A percentile compares a stretch with the other conserved stretches of the same genome.
Evolutionary conservation across 2,888 invertebrate species (phyloP).

Genomic region (Drosophila peninsularis): DNA sequence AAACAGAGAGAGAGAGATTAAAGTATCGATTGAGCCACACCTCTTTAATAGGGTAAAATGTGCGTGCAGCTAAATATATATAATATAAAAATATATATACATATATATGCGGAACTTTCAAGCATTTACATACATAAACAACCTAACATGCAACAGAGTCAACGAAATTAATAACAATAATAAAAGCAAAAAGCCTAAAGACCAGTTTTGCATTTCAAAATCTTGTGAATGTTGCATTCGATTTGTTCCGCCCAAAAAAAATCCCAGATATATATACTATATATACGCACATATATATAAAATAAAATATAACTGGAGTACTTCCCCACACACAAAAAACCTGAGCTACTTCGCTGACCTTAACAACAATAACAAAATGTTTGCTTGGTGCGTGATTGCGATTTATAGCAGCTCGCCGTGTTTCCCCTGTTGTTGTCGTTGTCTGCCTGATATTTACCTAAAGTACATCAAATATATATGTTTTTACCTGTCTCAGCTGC

Average conservation of each 20-base stretch:
- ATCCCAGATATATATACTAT: slow-evolving; percentile 1
- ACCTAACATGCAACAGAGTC: slow-evolving; percentile 35
- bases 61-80: slow-evolving; percentile 17
- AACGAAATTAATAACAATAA: slow-evolving; percentile 14
- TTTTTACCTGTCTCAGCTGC: slow-evolving; percentile 1
- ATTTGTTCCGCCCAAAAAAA: slow-evolving; percentile 16
- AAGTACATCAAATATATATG: neutral
- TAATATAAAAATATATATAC: neutral
- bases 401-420: neutral
- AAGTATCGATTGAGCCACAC: slow-evolving; percentile 16
- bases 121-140: slow-evolving; percentile 1
- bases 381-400: slow-evolving; percentile 9
- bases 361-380: slow-evolving; percentile 13
- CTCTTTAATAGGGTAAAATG: slow-evolving; percentile 13
- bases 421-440: slow-evolving; percentile 1
- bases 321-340: slow-evolving; percentile 30
- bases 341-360: slow-evolving; percentile 6
- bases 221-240: slow-evolving; percentile 22
- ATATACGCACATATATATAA: neutral
- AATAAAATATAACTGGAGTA: slow-evolving; percentile 32
- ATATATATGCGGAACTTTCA: slow-evolving; percentile 27
- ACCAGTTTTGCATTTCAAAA: slow-evolving; percentile 36
- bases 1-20: neutral
- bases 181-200: slow-evolving; percentile 7
- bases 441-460: neutral